These are phyloP conservation scores for Pseudococcus viburni DNA, from an alignment of 2,888 invertebrate genomes.

Conservation along the genomic window DNA sequence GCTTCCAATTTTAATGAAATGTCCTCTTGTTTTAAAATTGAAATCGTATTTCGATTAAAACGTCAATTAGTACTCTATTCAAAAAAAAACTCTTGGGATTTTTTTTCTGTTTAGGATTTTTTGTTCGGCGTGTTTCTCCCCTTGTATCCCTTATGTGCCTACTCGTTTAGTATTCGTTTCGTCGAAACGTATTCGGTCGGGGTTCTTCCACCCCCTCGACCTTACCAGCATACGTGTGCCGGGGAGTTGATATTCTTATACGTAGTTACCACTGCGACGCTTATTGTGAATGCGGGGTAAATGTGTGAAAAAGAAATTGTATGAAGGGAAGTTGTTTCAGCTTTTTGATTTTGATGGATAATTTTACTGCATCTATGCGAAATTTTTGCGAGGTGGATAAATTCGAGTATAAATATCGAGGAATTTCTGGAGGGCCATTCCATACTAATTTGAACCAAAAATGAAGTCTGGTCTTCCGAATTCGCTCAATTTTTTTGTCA, in stretches of 20 bases:
- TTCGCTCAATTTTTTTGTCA: no score
- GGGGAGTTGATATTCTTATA: neutral
- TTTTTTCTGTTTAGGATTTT: neutral
- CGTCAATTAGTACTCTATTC: slow-evolving; percentile 65
- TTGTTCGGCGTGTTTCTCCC: neutral
- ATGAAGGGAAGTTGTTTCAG: neutral
- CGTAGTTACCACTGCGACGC: neutral
- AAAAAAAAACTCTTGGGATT: slow-evolving; percentile 53
- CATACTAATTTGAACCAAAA: no score
- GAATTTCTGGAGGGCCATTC: no score
- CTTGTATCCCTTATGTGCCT: neutral
- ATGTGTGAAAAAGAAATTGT: slow-evolving; percentile 29
- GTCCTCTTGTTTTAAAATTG: slow-evolving; percentile 63
- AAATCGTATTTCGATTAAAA: slow-evolving; percentile 65
- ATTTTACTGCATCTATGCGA: neutral
- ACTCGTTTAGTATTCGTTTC: slow-evolving; percentile 26
- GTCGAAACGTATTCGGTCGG: slow-evolving; percentile 4
- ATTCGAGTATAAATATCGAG: no score
- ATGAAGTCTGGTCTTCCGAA: no score
- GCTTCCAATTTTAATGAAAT: slow-evolving; percentile 65
- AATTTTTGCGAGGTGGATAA: no score
- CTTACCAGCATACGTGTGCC: no score
- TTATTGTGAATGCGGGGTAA: neutral
- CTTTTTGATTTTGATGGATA: slow-evolving; percentile 6
- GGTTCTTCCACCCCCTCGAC: neutral